A percentile compares a stretch with the other conserved stretches of the same genome.
Evolutionary conservation across 2,888 invertebrate species (phyloP).

Genomic region (Andricus quercusramuli): DNA sequence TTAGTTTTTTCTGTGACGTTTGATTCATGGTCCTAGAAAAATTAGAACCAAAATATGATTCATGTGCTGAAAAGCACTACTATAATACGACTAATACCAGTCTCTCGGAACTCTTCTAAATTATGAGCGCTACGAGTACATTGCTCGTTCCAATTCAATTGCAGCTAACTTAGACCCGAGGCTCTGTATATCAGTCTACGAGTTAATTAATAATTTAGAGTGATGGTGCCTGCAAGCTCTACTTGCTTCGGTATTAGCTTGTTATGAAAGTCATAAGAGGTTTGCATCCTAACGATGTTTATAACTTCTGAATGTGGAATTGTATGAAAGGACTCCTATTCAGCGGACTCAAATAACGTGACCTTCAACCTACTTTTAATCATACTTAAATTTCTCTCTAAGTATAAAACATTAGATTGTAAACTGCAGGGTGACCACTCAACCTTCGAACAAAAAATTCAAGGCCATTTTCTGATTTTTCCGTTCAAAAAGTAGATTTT

Average conservation of each 20-base stretch:
- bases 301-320: neutral
- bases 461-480: no score
- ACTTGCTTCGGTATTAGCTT: neutral
- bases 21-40: neutral
- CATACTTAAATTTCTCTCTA: neutral
- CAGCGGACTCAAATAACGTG: neutral
- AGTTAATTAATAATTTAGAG: slow-evolving; percentile 59
- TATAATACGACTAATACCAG: neutral
- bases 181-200: slow-evolving; percentile 54
- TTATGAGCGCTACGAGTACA: slow-evolving; percentile 55
- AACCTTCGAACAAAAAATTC: no score
- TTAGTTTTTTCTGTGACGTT: no score
- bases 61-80: neutral
- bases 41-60: neutral
- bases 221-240: slow-evolving; percentile 38
- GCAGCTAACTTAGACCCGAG: slow-evolving; percentile 51
- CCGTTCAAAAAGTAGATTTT: no score
- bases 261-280: neutral
- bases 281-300: neutral
- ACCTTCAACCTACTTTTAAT: neutral
- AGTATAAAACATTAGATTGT: neutral
- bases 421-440: neutral
- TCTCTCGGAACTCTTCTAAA: slow-evolving; percentile 53
- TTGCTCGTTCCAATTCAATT: slow-evolving; percentile 57
- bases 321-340: neutral